Evolutionary conservation across 2,888 invertebrate genomes (phyloP).

Genomic region (Lacanobia wlatinum): DNA sequence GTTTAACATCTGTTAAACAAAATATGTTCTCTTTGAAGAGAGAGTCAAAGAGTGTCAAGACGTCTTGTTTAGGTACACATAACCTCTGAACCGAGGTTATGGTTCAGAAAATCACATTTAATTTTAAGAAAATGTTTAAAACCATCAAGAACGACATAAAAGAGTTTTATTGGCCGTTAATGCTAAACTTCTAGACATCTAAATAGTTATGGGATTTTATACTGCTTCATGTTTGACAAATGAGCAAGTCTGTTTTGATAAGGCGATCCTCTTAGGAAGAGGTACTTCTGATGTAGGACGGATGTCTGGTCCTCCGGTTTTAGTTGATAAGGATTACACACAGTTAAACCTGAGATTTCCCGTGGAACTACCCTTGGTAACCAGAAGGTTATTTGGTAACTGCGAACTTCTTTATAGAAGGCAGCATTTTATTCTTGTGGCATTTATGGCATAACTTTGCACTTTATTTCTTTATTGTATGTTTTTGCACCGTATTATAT

Average conservation of each 20-base stretch:
- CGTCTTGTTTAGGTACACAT: slow-evolving; percentile 20
- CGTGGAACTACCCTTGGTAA: not conserved
- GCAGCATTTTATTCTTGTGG: too few species aligned
- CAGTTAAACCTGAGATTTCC: too few species aligned
- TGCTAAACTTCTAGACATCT: not conserved
- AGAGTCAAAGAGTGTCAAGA: too few species aligned
- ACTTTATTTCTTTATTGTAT: too few species aligned
- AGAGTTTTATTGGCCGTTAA: slow-evolving; percentile 1
- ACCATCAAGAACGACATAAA: not conserved
- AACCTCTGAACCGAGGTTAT: not conserved
- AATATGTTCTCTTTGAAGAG: too few species aligned
- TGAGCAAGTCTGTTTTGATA: not conserved
- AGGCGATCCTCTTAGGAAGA: too few species aligned
- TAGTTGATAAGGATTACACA: too few species aligned
- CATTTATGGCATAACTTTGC: too few species aligned
- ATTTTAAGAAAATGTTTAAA: slow-evolving; percentile 14
- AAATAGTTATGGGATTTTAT: not conserved
- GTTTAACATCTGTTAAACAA: too few species aligned
- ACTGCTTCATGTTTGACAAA: not conserved
- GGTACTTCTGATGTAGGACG: too few species aligned
- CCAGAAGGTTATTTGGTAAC: not conserved
- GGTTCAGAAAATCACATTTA: not conserved
- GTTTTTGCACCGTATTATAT: too few species aligned
- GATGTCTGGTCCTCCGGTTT: too few species aligned
- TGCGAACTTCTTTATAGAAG: not conserved